phyloP scores from a whole-genome alignment of 2,113 vertebrate species.

The Pollachius pollachius region DNA sequence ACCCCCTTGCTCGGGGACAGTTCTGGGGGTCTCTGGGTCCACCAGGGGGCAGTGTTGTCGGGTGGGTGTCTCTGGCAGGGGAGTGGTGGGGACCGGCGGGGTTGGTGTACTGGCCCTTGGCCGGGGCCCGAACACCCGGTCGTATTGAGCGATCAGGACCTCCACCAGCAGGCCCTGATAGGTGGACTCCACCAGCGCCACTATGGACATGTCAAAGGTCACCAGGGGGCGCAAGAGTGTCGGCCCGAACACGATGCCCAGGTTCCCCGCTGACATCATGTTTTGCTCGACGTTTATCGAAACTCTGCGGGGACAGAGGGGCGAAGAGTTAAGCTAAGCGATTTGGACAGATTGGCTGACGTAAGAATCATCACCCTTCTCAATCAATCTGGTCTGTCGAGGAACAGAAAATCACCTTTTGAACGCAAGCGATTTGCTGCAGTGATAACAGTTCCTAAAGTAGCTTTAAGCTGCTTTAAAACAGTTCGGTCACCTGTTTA shows the following conservation, averaged over 20 bases:
- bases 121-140: conserved; percentile 75
- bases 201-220: conserved; percentile 68
- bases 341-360: not conserved
- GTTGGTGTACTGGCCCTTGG: conserved; percentile 51
- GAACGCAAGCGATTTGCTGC: too few relatives aligned
- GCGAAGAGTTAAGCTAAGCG: too few relatives aligned
- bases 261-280: conserved; percentile 89
- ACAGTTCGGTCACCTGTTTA: conserved; percentile 76
- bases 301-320: conserved; percentile 69
- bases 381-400: too few relatives aligned
- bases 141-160: conserved; percentile 83
- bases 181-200: conserved; percentile 81
- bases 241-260: conserved; percentile 93
- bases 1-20: conserved; percentile 26
- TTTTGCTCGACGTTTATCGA: conserved; percentile 83
- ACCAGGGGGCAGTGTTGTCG: conserved; percentile 39
- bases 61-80: conserved; percentile 50
- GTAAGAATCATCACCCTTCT: not conserved
- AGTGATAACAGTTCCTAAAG: too few relatives aligned
- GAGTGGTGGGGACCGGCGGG: conserved; percentile 45
- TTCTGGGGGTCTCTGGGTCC: conserved; percentile 21
- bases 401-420: too few relatives aligned
- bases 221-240: conserved; percentile 82
- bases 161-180: conserved; percentile 86
- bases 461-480: not conserved